Evolutionary conservation across 2,797 vertebrate genomes (phyloP), one percentile per base, ranked within the genome.

Genomic region (Hippoglossus hippoglossus): DNA sequence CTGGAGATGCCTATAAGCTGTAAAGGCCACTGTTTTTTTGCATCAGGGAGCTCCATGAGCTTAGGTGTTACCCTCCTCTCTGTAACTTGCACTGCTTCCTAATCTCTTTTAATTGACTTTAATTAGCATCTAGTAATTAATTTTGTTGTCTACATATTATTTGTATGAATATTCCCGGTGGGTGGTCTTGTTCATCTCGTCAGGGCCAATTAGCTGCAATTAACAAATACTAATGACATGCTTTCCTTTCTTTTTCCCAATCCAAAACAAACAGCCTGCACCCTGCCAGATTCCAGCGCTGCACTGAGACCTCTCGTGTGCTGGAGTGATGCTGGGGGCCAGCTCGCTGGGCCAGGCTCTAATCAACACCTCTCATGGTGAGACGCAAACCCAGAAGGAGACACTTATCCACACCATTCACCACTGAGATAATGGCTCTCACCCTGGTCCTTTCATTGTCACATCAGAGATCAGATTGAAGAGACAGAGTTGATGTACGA

Each of bases 181-280:
- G 97, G 95, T 96, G 97, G 96, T 93, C 96, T 97, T 97, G 95
- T 96, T 98, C 96, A 97, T 98, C 96, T 97, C 94, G 96, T 98
- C 98, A 97, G 95, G 95, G 95, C 96, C 97, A 99, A 98, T 99
- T 98, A 98, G 95, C 96, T 96, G 95, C 96, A 98, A 98, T 98
- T 99, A 99, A 96, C 96, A 98, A 94, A 94, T 96, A 96, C 96
- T 98, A 97, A 98, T 98, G 95, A 97, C 96, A 95, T 94, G 94
- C 95, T 95, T 88, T 85, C 83, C 86, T 49, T 49, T 49, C 15
- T 21, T 49, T 49, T 49, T 21, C 18, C 94, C 95, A 95, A 94
- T 84, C 96, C 96, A 96, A 98, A 98, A 97, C 95, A 97, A 98
- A 98, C 96, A 97, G 94, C 81, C 84, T 82, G 87, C 89, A 94